Conservation (phyloP, 2,113 vertebrate genomes). For the Hypanus sabinus region DNA sequence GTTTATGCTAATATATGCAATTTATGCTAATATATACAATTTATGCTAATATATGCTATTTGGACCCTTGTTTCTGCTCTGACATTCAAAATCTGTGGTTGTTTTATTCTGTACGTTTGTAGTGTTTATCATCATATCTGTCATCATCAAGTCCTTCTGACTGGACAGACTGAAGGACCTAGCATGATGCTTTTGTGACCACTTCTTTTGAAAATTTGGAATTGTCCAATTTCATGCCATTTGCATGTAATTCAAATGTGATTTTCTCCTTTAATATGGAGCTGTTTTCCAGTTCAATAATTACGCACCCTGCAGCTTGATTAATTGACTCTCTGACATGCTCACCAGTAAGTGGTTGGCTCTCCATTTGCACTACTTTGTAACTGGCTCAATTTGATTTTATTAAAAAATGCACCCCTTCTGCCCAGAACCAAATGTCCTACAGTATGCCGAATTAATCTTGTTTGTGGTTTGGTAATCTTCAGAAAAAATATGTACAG, state of each 20-base stretch:
- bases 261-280: not conserved
- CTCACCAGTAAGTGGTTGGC: not conserved
- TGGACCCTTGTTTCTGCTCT: no score
- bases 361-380: not conserved
- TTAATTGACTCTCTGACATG: not conserved
- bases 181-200: not conserved
- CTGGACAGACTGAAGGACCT: not conserved
- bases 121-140: not conserved
- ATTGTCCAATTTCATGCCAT: not conserved
- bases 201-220: not conserved
- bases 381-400: not conserved
- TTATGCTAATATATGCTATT: no score
- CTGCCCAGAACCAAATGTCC: no score
- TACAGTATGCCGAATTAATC: not conserved
- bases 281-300: not conserved
- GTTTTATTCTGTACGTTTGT: not conserved
- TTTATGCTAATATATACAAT: no score
- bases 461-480: not conserved
- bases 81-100: no score
- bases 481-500: not conserved
- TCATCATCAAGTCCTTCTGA: not conserved
- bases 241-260: not conserved
- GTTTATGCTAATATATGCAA: no score
- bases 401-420: not conserved
- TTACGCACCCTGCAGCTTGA: not conserved